Evolutionary conservation across 2,888 invertebrate genomes (phyloP).

Genomic region (Cylindroiulus punctatus): DNA sequence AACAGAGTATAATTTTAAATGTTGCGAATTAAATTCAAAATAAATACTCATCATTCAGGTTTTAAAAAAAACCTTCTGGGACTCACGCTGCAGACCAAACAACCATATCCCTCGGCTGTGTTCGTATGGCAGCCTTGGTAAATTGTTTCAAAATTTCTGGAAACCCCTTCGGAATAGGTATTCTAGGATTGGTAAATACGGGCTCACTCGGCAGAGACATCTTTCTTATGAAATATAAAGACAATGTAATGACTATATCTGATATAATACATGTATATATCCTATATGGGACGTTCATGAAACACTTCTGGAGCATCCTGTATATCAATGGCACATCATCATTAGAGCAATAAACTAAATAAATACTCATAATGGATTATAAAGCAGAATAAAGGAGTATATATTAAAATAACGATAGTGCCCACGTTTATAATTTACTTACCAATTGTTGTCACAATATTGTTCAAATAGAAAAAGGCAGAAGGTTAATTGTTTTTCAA

Average conservation of each 20-base stretch:
- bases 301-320: not conserved
- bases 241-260: no score
- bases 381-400: not conserved
- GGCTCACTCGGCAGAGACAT: not conserved
- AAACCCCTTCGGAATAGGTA: constrained; percentile 82
- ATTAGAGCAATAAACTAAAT: not conserved
- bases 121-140: constrained; percentile 90
- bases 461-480: not conserved
- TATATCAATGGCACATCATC: not conserved
- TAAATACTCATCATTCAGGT: not conserved
- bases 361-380: not conserved
- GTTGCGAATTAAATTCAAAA: not conserved
- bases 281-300: no score
- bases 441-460: not conserved
- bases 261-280: no score
- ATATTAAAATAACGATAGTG: not conserved
- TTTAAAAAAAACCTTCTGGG: not conserved
- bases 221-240: not conserved
- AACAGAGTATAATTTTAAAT: constrained; percentile 69
- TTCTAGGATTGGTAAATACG: constrained; percentile 76
- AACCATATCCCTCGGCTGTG: constrained; percentile 86
- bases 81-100: constrained; percentile 77
- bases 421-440: not conserved
- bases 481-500: not conserved
- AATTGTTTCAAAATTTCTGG: constrained; percentile 86